Base-by-base conservation (phyloP, 2,888 invertebrate species). In the Xestobium rufovillosum region DNA sequence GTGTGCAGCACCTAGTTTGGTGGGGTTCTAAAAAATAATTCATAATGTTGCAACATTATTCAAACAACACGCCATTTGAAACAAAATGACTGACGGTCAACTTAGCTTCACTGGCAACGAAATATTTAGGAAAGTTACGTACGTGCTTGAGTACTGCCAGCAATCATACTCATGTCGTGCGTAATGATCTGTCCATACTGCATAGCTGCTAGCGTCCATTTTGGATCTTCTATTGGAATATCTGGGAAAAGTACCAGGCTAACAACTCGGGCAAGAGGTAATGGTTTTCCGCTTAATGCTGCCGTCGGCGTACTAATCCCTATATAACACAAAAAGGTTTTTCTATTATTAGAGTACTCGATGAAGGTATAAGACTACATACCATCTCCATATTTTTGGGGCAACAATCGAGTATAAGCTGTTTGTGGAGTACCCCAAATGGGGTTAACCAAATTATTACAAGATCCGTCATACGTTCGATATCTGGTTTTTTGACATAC, bases 361-460 rank as follows among this genome's bases (percentile, higher is more conserved):
- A n/a, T 19, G 23, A n/a, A 6, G 6, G 6, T 19, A n/a, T n/a
- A n/a, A n/a, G n/a, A n/a, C n/a, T n/a, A 42, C 70, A 64, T 62
- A 81, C 83, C 80, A 58, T 83, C 83, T 32, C 70, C 76, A 59
- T 83, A 83, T 45, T 74, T 76, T 13, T 76, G 70, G 0, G 75
- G 72, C 11, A 79, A 51, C 16, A 84, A 61, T 45, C 84, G 68
- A 26, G 71, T 74, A 44, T 82, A 83, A 28, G 78, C 77, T 1
- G 80, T 80, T 52, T 83, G 80, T 0, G 87, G 78, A 33, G 75
- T 72, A 9, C 97, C 97, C 76, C 85, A 80, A 4, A 78, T 73
- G 0, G 95, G 88, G 48, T 84, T 76, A 40, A 75, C 69, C 31
- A 86, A 65, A 64, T 98, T 97, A 63, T 98, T 98, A 61, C 98